Evolutionary conservation across 30 jellyfish, hydroid and myxozoan species (phyloP).

Genomic region (Chrysaora quinquecirrha): DNA sequence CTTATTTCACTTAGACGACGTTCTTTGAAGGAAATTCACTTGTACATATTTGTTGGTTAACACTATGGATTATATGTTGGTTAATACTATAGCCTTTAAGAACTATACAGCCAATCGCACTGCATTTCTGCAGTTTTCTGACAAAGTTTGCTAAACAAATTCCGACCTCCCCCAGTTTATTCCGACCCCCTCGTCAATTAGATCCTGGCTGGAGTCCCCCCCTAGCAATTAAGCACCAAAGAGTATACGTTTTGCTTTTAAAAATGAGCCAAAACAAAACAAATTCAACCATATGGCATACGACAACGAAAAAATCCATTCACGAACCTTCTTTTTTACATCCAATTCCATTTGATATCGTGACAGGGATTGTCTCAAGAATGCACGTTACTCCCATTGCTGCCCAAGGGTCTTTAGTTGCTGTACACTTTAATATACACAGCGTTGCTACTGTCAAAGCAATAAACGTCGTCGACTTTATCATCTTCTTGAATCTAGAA

Average conservation of each 20-base stretch:
- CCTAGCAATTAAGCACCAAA: not conserved
- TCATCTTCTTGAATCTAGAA: not conserved
- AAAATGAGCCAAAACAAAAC: not conserved
- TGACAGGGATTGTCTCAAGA: slow-evolving; percentile 26
- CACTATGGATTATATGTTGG: too few relatives aligned
- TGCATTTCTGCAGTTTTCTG: too few relatives aligned
- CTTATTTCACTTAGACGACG: too few relatives aligned
- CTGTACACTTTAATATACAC: not conserved
- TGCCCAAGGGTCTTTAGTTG: slow-evolving; percentile 50
- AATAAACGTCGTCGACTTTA: not conserved
- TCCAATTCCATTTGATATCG: slow-evolving; percentile 24
- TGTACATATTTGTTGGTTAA: too few relatives aligned
- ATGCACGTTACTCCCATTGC: slow-evolving; percentile 71
- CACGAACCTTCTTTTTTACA: slow-evolving; percentile 53
- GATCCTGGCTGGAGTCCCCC: not conserved
- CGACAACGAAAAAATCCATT: too few relatives aligned
- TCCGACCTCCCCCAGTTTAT: too few relatives aligned
- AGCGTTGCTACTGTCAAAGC: not conserved
- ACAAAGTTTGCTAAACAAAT: too few relatives aligned
- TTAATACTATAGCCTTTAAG: not conserved
- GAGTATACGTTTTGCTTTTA: too few relatives aligned
- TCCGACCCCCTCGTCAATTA: too few relatives aligned
- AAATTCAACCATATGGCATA: too few relatives aligned
- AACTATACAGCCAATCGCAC: too few relatives aligned
- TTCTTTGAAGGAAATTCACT: too few relatives aligned